Base-by-base conservation (phyloP, 1,140 invertebrate species). In the Zaprionus gabonicus region DNA sequence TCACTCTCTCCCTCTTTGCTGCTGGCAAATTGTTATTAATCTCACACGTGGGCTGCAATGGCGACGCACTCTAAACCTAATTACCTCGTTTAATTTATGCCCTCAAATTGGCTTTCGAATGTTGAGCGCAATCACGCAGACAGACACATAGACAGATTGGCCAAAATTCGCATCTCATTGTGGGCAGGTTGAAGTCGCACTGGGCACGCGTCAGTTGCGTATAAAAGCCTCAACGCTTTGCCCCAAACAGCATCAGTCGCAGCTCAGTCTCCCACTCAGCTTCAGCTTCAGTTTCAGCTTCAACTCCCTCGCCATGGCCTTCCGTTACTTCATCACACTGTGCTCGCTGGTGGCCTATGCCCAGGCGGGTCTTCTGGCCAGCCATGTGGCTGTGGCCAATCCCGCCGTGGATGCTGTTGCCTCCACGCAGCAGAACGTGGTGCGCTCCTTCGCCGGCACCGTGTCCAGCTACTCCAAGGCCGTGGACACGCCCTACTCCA, bases 401-500 rank as follows among this genome's bases (percentile, higher is more conserved):
- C 91, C 93, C 9, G 92, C 93, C 4, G 82, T 91, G 51, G 86
- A 93, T 59, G 94, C 94, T 44, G 85, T 94, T 28, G 95, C 94
- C 41, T 76, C 94, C 38, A 93, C 94, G 15, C 93, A 94, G 34
- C 94, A 95, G 73, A 94, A 94, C 80, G 94, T 94, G 13, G 81
- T 95, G 20, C 93, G 94, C 34, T 94, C 94, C 36, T 91, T 94
- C 34, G 95, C 93, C 68, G 95, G 95, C 73, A 94, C 94, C n/a
- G 93, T 95, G 3, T 95, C 95, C 49, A 93, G 93, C 72, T 95
- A 95, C 93, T 94, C 94, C 68, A 95, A 95, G 91, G 94, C 94
- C 13, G 94, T 95, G 10, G 95, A 95, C 74, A 94, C 94, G 34
- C 94, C 95, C 15, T 95, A 94, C 93, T 95, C 95, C 66, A 94